phyloP scores from a whole-genome alignment of 2,797 vertebrate genomes.

The Calcarius lapponicus region DNA sequence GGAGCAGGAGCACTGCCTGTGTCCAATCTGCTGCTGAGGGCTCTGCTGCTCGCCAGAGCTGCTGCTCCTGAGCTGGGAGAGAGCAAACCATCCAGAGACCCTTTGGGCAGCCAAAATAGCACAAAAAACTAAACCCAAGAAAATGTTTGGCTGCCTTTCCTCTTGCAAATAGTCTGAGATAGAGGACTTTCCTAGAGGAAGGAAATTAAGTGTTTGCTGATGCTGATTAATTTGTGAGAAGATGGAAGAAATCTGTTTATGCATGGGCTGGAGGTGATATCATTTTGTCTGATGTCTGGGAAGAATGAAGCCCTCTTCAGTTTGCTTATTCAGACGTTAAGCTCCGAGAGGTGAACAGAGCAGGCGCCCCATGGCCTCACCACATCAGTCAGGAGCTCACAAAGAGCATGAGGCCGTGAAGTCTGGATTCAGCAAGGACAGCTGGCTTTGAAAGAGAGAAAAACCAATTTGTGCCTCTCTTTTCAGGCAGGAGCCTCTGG shows the following conservation, averaged over 20 bases:
- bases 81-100: background rate
- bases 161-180: background rate
- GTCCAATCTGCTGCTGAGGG: background rate
- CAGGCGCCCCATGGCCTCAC: background rate
- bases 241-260: background rate
- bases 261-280: background rate
- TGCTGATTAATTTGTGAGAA: conserved; percentile 27
- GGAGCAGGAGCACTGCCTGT: background rate
- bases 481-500: background rate
- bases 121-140: background rate
- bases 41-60: background rate
- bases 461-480: background rate
- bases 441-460: background rate
- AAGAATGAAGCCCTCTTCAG: background rate
- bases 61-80: background rate
- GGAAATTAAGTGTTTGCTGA: background rate
- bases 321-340: background rate
- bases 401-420: background rate
- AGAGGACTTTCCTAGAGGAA: background rate
- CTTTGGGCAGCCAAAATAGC: background rate
- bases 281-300: background rate
- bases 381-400: background rate
- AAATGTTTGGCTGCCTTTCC: background rate
- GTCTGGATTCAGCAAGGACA: background rate
- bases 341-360: background rate